Base-by-base conservation (phyloP, 1,140 invertebrate genomes). In the Acromyrmex heyeri region DNA sequence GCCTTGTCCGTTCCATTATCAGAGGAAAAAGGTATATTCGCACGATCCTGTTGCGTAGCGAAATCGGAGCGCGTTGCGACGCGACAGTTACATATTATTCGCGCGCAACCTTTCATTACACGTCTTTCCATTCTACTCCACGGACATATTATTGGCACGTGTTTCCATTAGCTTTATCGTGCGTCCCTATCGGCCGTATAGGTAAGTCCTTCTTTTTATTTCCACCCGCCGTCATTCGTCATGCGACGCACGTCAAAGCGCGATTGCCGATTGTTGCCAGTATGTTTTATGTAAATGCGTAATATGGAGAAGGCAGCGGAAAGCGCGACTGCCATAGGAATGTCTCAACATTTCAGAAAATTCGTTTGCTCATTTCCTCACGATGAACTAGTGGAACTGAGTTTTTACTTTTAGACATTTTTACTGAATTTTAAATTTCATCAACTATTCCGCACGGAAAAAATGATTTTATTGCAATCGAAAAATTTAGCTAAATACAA, bases 131-230 rank as follows among this genome's bases (percentile, higher is more conserved):
- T 86, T 88, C 81, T 48, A 16, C 61, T 62, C 59, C 53, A n/a
- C 72, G 64, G 75, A 62, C 62, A 57, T 86, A 88, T 90, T 91
- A 91, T 90, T 90, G 86, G 85, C 90, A 82, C 83, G 90, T 86
- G 85, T 90, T 91, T 91, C 88, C 91, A 91, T 91, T 89, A 85
- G 62, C 72, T 55, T 91, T 91, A 91, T 91, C 91, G 55, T 30
- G 48, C 78, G 75, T 85, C 72, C 85, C 75, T 77, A 91, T 91
- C 86, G 53, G 24, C 67, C 73, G 61, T 57, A 86, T 48, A 38
- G 79, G 38, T 76, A 70, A 81, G 86, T 72, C 55, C 70, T 27
- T 75, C 62, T 85, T 85, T 76, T 65, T 65, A 67, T 82, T 73
- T 88, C 77, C 57, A 82, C 64, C 18, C 79, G 65, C 59, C 64